Evolutionary conservation across 2,113 vertebrate species (phyloP).

Genomic region (Pelecanoides urinatrix): DNA sequence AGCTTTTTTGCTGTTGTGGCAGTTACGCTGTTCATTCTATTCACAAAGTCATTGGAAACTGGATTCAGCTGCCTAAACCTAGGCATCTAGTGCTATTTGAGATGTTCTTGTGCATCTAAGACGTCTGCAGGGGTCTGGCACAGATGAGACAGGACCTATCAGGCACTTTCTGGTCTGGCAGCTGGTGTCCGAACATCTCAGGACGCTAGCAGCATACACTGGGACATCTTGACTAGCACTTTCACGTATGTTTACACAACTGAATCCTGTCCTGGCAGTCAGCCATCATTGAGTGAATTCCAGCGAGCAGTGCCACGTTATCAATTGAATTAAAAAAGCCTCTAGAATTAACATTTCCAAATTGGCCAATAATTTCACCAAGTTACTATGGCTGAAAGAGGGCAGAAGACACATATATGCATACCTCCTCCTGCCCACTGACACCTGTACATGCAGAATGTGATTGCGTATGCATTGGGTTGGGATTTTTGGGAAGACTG

Average conservation of each 20-base stretch:
- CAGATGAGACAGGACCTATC: not conserved
- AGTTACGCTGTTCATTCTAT: not conserved
- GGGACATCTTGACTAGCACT: not conserved
- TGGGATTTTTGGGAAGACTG: not conserved
- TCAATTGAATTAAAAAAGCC: not conserved
- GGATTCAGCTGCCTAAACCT: not conserved
- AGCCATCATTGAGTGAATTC: not conserved
- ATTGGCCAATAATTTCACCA: not conserved
- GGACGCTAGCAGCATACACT: fast-evolving
- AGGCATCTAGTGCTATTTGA: not conserved
- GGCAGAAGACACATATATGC: not conserved
- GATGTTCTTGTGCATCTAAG: not conserved
- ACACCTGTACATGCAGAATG: not conserved
- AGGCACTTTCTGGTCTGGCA: not conserved
- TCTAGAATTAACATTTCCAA: not conserved
- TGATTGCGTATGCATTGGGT: not conserved
- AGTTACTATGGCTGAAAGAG: not conserved
- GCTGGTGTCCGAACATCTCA: not conserved
- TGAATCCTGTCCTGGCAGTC: not conserved
- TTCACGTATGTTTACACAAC: not conserved
- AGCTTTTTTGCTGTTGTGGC: not conserved
- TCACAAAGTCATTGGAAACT: not conserved
- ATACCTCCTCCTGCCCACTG: not conserved
- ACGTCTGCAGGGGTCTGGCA: not conserved
- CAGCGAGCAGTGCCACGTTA: not conserved